These are phyloP conservation scores for Oceanites oceanicus DNA, from an alignment of 2,113 vertebrate genomes.

Conservation along the genomic window DNA sequence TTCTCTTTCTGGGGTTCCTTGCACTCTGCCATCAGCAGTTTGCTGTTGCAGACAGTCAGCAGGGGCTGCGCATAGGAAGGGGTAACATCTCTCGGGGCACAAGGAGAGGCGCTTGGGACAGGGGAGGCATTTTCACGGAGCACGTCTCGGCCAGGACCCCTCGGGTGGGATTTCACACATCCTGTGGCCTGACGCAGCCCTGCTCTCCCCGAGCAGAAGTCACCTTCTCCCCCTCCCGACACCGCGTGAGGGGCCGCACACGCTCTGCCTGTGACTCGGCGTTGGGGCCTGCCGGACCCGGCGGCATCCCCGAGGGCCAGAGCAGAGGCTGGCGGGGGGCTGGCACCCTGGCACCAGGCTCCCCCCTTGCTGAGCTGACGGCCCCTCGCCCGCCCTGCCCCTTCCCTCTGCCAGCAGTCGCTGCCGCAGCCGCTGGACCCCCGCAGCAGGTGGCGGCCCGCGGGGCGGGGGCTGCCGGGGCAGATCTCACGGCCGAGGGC, in stretches of 20 bases:
- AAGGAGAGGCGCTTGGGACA: background rate
- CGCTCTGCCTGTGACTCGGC: background rate
- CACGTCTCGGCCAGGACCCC: background rate
- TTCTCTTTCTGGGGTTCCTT: background rate
- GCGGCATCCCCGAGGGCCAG: background rate
- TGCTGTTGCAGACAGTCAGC: background rate
- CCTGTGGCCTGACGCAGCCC: accelerated
- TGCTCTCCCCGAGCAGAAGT: background rate
- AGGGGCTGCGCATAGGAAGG: background rate
- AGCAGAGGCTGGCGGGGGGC: background rate
- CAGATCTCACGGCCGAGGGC: background rate
- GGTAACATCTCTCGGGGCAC: background rate
- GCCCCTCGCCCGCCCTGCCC: background rate
- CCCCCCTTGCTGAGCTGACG: background rate
- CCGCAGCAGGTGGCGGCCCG: background rate
- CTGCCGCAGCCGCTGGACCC: background rate
- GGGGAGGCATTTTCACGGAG: background rate
- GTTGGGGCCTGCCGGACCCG: background rate
- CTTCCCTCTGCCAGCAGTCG: background rate
- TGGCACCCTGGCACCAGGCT: background rate
- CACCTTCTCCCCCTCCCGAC: background rate
- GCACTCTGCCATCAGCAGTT: background rate
- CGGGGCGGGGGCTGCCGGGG: background rate
- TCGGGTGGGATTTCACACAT: accelerated
- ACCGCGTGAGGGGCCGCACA: accelerated